Evolutionary conservation across 53 echinoderm and acorn worm species (phyloP), one percentile per base, ranked within the genome.

Genomic region (Antedon mediterranea): DNA sequence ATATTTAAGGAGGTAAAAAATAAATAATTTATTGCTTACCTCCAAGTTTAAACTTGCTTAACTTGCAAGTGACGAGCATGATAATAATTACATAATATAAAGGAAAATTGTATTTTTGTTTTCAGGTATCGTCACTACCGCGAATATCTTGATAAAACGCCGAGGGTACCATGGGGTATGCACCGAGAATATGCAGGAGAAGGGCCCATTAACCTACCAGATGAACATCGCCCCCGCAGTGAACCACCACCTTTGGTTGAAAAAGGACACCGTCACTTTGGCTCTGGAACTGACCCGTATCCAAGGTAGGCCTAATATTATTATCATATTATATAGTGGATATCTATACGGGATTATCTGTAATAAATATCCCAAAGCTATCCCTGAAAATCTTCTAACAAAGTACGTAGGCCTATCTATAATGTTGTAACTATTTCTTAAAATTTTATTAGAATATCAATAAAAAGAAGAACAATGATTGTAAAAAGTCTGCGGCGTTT

Each of bases 281-380:
- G 89, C 33, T 78, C 88, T 30, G 95, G 95, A 32, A 85, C 74
- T 20, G 88, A 92, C 28, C 92, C 98, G 4, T 92, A 88, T 71
- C 92, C 98, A 20, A 92, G 98, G 98, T 97, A 87, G 88, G 85
- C 78, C 37, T n/a, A n/a, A n/a, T n/a, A n/a, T n/a, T n/a, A n/a
- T n/a, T n/a, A n/a, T n/a, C n/a, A n/a, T 23, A 15, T n/a, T n/a
- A n/a, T 23, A 15, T 23, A 15, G 23, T 23, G 57, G 14, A 13
- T 57, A 13, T 44, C 23, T n/a, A n/a, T n/a, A n/a, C n/a, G n/a
- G n/a, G n/a, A n/a, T n/a, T n/a, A n/a, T n/a, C n/a, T n/a, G n/a
- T n/a, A n/a, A n/a, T n/a, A n/a, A n/a, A n/a, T n/a, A n/a, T n/a
- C n/a, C n/a, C n/a, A n/a, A n/a, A n/a, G n/a, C n/a, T n/a, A n/a